Evolutionary conservation across 2,888 invertebrate genomes (phyloP), one percentile per base, ranked within the genome.

Genomic region (Drosophila greeni): DNA sequence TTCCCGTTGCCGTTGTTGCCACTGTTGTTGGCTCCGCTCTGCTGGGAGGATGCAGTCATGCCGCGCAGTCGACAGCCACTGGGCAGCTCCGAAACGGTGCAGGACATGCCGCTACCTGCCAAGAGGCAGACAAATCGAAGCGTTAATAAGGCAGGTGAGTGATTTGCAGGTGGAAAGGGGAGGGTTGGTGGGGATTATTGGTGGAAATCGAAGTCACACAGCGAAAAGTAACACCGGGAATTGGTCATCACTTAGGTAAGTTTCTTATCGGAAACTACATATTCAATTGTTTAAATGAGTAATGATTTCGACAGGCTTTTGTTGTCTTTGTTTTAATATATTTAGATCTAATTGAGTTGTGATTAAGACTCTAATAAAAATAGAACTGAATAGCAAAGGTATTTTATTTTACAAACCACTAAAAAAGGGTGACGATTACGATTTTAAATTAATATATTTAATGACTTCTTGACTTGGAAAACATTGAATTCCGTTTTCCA

Each of bases 21-120:
- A 76, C 81, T 78, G 59, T 85, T 82, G 75, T 83, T 82, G 66
- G 85, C 80, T 51, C 85, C 79, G 66, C 62, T 62, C 48, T 85
- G 85, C 76, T 87, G 87, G 82, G 88, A 81, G 71, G 86, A 83
- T 80, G 88, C 86, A 75, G 87, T 86, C 88, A 89, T 88, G 76
- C 89, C 89, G 75, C 89, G 89, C 75, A 89, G 85, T 67, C 89
- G 87, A 86, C 88, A 89, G 83, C 88, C 89, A 83, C 87, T 86
- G 75, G 89, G 89, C 83, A 89, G 79, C 84, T 89, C 91, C 85
- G 91, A 91, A 83, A 91, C 90, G 86, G 91, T 90, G 87, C 91
- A 91, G 89, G 91, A 91, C 91, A 91, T 91, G 90, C 91, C 53
- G 45, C 33, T 58, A 57, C 55, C 62, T 64, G 49, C 57, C 34